Evolutionary conservation across 2,113 vertebrate genomes (phyloP), one percentile per base, ranked within the genome.

Genomic region (Odontesthes bonariensis): DNA sequence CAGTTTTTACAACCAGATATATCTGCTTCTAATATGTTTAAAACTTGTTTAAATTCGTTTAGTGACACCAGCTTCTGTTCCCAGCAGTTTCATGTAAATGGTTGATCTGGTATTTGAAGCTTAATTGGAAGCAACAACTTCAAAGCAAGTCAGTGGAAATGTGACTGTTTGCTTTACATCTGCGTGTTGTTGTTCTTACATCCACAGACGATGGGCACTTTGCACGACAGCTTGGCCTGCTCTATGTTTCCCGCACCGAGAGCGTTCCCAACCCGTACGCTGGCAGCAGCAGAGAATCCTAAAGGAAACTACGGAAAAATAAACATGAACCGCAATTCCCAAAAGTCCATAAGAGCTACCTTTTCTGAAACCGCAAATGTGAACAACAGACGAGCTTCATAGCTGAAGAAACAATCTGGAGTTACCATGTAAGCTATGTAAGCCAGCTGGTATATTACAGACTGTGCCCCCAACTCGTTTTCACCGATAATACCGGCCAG

Each of bases 401-500:
- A 4, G 6, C 1, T 23, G 3, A 33, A 11, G 20, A 61, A 27
- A 5, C 6, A 5, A 5, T 11, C 4, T 31, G 20, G 27, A 0
- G 22, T 68, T 93, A 99, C 98, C 98, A 97, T 96, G 84, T 95
- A 98, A 0, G 95, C 91, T 0, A 96, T 52, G 20, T 76, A 61
- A 0, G 94, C 73, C 63, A 98, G 68, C 76, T 96, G 88, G 0
- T 96, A 98, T 27, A 92, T 61, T 0, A 97, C 22, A 0, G 97
- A 95, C 54, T 99, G 96, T 0, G 96, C 94, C 0, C 94, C 97
- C 82, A 98, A 89, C 85, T 98, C 95, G 9, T 90, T 90, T 77
- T 96, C 94, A 38, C 95, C 94, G 2, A 98, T 94, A 60, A 95
- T 57, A 10, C 96, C 97, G 67, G 95, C 91, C 66, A 98, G 92